These are phyloP conservation scores for Schlechtendalia chinensis DNA, from an alignment of 1,140 invertebrate genomes.

Conservation along the genomic window DNA sequence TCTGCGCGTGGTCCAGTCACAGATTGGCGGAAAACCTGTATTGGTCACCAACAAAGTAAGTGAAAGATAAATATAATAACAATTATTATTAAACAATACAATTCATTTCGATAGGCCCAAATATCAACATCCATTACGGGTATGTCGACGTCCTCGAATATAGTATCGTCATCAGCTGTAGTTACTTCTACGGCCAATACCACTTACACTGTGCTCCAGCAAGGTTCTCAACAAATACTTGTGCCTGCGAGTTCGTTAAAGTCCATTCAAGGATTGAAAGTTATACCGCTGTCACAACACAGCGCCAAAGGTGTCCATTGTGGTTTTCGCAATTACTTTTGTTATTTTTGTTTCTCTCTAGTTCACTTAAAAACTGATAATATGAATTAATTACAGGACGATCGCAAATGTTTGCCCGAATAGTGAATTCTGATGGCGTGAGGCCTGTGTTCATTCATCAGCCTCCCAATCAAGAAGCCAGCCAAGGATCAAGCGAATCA, in stretches of 20 bases:
- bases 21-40: constrained; percentile 66
- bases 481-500: constrained; percentile 35
- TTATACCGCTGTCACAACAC: constrained; percentile 61
- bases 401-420: constrained; percentile 51
- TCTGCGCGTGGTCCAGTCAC: constrained; percentile 58
- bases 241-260: constrained; percentile 63
- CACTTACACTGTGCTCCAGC: constrained; percentile 53
- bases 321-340: not conserved
- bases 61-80: too few species aligned
- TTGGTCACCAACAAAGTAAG: constrained; percentile 61
- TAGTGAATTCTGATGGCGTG: constrained; percentile 51
- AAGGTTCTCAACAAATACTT: constrained; percentile 60
- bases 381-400: constrained; percentile 17
- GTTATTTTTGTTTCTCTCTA: not conserved
- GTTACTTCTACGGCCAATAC: constrained; percentile 41
- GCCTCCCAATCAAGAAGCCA: not conserved
- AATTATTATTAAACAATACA: not conserved
- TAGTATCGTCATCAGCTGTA: not conserved
- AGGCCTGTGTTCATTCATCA: constrained; percentile 51
- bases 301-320: constrained; percentile 9
- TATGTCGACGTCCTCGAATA: constrained; percentile 4
- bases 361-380: not conserved
- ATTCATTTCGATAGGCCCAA: constrained; percentile 10
- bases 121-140: constrained; percentile 15
- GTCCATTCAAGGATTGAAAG: constrained; percentile 68